Evolutionary conservation across 1,140 invertebrate genomes (phyloP).

Genomic region (Saccostrea cuccullata): DNA sequence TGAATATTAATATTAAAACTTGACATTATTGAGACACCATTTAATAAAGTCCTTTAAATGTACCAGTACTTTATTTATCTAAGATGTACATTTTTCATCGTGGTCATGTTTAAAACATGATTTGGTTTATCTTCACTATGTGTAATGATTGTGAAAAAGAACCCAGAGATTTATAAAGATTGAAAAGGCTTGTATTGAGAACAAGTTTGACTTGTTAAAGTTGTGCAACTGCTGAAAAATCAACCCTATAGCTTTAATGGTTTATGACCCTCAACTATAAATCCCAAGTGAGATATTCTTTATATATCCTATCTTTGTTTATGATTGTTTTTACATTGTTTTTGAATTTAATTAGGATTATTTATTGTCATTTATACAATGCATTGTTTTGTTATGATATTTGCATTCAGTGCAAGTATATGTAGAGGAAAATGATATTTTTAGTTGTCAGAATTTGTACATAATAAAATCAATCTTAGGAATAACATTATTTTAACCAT

Average conservation of each 20-base stretch:
- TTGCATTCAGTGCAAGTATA: conserved; percentile 15
- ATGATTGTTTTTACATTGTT: neutral
- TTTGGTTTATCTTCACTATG: neutral
- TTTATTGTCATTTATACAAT: conserved; percentile 11
- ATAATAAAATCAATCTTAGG: neutral
- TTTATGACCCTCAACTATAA: neutral
- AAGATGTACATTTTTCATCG: neutral
- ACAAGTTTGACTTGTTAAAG: neutral
- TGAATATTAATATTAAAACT: too few relatives aligned
- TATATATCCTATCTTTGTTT: neutral
- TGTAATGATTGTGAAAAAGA: neutral
- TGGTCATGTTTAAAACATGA: neutral
- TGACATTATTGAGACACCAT: too few relatives aligned
- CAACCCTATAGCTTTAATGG: neutral
- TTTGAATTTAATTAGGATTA: conserved; percentile 15
- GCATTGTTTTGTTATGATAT: conserved; percentile 3
- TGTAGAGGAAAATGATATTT: neutral
- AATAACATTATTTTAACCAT: neutral
- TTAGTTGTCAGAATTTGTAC: conserved; percentile 8
- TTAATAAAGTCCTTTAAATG: too few relatives aligned
- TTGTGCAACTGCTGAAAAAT: neutral
- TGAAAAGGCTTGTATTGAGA: too few relatives aligned
- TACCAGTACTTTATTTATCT: too few relatives aligned
- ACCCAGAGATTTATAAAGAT: neutral
- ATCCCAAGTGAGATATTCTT: neutral